Evolutionary conservation across 2,797 vertebrate species (phyloP).

Genomic region (Gastrophryne carolinensis): DNA sequence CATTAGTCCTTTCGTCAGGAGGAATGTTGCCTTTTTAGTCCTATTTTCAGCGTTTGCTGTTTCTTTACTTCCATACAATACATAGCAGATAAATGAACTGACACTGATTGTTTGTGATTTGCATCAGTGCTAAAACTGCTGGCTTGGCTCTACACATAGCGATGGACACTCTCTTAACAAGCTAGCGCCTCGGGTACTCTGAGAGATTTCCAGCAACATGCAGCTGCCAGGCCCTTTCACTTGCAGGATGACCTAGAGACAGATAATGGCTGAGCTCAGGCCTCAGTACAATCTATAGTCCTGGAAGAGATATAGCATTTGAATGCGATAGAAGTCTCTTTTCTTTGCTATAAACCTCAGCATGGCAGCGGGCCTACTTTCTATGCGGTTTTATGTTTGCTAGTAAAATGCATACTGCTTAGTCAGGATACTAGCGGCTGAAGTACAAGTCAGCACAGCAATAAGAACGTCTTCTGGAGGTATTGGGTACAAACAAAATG

Average conservation of each 20-base stretch:
- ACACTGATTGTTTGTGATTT: conserved; percentile 50
- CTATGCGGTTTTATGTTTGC: not conserved
- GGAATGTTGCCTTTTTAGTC: conserved; percentile 14
- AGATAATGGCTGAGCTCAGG: conserved; percentile 3
- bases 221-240: conserved; percentile 24
- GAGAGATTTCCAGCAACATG: conserved; percentile 21
- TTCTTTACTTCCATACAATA: not conserved
- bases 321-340: not conserved
- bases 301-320: conserved; percentile 16
- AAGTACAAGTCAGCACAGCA: not conserved
- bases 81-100: conserved; percentile 31
- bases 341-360: conserved; percentile 13
- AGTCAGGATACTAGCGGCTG: not conserved
- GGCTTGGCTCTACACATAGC: conserved; percentile 30
- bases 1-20: too few relatives aligned
- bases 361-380: not conserved
- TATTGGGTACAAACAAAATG: not conserved
- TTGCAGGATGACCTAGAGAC: conserved; percentile 35
- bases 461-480: not conserved
- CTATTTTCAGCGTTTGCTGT: not conserved
- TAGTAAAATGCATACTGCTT: not conserved
- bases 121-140: conserved; percentile 47
- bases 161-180: conserved; percentile 46
- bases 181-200: conserved; percentile 43
- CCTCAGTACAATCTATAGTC: not conserved